Base-by-base conservation (phyloP, 2,888 invertebrate species). In the Hyppa rectilinea region DNA sequence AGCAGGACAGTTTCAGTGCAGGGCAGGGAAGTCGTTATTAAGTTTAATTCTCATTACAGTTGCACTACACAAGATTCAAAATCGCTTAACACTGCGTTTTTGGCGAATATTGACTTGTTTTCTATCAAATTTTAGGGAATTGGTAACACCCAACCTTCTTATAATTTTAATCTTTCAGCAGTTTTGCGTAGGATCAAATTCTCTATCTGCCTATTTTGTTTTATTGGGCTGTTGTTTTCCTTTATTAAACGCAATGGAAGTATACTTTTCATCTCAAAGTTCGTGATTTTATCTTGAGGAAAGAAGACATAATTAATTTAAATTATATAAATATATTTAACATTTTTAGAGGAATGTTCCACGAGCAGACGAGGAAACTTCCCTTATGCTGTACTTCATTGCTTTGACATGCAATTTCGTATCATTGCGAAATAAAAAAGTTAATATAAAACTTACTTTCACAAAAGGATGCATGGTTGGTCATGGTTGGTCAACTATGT, bases 241-340 rank as follows among this genome's bases (percentile, higher is more conserved):
- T 34, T 12, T 5, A 52, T 7, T 20, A 1, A 26, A 1, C 17
- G 20, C 5, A 45, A 49, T 26, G 9, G 20, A 17, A 59, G 4
- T 59, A 43, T 26, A n/a, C n/a, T n/a, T 31, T 63, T 56, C 43
- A 59, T 59, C 23, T 43, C 6, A 23, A 31, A 12, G 2, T 40
- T 23, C 17, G 12, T 26, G 36, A 36, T 34, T 53, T 2, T 62
- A 36, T 34, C 23, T 56, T 38, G 20, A 2, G 12, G 14, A 56
- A 50, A 23, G 38, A 61, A 43, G 26, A 50, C 26, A 56, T 62
- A 62, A 72, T 62, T 72, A 70, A 70, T 50, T 45, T 29, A 34
- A 62, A 56, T 38, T 38, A 62, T 62, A 62, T 38, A 56, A 34
- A 49, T 47, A 12, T 36, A 38, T 45, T 2, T 10, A 26, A 26